A percentile compares a stretch with the other conserved stretches of the same genome.
Conservation (phyloP, 2,797 vertebrate genomes). For the Yasuhikotakia modesta region DNA sequence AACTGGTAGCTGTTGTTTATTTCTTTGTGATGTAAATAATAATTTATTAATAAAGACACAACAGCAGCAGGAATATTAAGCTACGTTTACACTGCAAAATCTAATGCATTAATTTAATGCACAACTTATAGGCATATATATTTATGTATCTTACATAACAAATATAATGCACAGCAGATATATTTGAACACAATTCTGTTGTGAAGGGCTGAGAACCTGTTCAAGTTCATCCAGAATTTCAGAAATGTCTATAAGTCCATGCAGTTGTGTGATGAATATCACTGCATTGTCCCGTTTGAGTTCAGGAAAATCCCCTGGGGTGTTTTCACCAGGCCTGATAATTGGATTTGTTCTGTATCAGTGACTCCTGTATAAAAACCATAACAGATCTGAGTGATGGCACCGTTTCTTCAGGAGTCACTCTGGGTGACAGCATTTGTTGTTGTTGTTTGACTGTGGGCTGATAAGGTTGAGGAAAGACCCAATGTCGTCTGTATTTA, state of each 20-base stretch:
- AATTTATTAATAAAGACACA: too few species aligned
- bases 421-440: constrained; percentile 28
- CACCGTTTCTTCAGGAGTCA: constrained; percentile 22
- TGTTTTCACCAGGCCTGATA: constrained; percentile 4
- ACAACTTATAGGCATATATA: too few species aligned
- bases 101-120: too few species aligned
- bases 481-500: constrained; percentile 9
- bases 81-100: too few species aligned
- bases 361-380: constrained; percentile 29
- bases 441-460: constrained; percentile 18
- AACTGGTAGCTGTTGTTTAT: too few species aligned
- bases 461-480: constrained; percentile 29
- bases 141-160: too few species aligned
- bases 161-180: too few species aligned
- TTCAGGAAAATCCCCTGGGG: constrained; percentile 24
- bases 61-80: too few species aligned
- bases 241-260: constrained; percentile 12
- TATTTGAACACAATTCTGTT: too few species aligned
- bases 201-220: too few species aligned
- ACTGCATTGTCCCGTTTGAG: neutral
- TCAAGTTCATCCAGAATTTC: neutral
- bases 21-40: too few species aligned
- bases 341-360: constrained; percentile 30
- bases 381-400: constrained; percentile 23
- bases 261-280: constrained; percentile 16